Percentiles rank a stretch among this genome's conserved stretches.
Conservation (phyloP, 1,140 invertebrate genomes). For the Eurosta solidaginis region DNA sequence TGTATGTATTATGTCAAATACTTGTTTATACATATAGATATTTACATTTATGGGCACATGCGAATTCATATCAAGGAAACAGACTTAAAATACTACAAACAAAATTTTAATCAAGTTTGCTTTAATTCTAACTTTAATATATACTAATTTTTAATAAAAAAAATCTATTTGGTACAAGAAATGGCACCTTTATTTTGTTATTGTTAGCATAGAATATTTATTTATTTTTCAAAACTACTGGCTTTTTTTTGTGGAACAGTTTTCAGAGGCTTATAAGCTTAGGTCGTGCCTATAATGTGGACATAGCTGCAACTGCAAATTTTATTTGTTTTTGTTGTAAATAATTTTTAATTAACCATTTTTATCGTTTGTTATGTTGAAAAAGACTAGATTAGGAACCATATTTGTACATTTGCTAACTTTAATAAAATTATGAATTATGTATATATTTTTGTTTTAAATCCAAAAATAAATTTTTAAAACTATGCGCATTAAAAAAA, state of each 20-base stretch:
- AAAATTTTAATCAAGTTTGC: neutral
- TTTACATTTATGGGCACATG: neutral
- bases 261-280: too few relatives aligned
- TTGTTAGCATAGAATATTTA: too few relatives aligned
- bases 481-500: neutral
- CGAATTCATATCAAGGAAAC: neutral
- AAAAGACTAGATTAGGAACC: conserved; percentile 59
- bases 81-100: neutral
- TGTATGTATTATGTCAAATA: too few relatives aligned
- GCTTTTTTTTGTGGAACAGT: too few relatives aligned
- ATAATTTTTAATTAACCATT: neutral
- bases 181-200: too few relatives aligned
- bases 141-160: too few relatives aligned
- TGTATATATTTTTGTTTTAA: neutral
- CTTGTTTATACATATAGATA: neutral
- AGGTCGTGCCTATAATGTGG: too few relatives aligned
- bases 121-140: neutral
- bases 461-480: neutral
- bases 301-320: too few relatives aligned
- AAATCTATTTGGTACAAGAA: too few relatives aligned
- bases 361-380: conserved; percentile 19
- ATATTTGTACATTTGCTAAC: conserved; percentile 53
- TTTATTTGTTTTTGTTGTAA: neutral
- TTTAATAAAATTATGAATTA: conserved; percentile 36
- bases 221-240: too few relatives aligned